A percentile compares a stretch with the other conserved stretches of the same genome.
These are phyloP conservation scores for Grallaria varia DNA, from an alignment of 2,113 vertebrate genomes.

Conservation along the genomic window DNA sequence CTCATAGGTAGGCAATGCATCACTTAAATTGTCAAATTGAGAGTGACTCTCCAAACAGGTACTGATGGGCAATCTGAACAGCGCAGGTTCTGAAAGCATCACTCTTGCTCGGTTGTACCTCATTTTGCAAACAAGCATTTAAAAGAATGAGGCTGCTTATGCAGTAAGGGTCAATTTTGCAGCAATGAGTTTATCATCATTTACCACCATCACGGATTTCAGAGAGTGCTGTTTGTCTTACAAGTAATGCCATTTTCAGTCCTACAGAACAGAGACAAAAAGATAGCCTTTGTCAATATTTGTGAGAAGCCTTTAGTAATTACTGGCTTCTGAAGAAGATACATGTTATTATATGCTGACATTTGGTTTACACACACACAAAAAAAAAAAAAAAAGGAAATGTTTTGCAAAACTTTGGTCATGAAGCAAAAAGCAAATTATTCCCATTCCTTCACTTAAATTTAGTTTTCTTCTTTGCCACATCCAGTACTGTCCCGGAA, in stretches of 20 bases:
- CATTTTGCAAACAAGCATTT: neutral
- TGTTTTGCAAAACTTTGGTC: neutral
- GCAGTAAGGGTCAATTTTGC: neutral
- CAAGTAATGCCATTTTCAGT: neutral
- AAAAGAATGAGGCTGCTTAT: neutral
- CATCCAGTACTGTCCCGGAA: neutral
- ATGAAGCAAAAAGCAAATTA: neutral
- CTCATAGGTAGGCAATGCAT: neutral
- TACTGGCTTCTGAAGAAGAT: neutral
- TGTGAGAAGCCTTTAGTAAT: neutral
- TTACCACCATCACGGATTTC: neutral
- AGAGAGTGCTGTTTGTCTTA: neutral
- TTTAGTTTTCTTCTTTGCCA: neutral
- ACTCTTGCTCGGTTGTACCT: neutral
- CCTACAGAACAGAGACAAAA: neutral
- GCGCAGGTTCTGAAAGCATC: neutral
- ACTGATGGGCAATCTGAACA: neutral
- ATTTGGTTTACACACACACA: neutral
- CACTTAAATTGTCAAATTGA: neutral
- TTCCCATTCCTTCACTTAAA: neutral
- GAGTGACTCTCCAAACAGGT: neutral
- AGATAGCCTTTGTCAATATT: neutral
- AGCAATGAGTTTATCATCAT: neutral
- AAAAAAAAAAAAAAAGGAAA: neutral
- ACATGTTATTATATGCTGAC: neutral